Evolutionary conservation across 2,888 invertebrate genomes (phyloP), one percentile per base, ranked within the genome.

Genomic region (Eilema griseolum): DNA sequence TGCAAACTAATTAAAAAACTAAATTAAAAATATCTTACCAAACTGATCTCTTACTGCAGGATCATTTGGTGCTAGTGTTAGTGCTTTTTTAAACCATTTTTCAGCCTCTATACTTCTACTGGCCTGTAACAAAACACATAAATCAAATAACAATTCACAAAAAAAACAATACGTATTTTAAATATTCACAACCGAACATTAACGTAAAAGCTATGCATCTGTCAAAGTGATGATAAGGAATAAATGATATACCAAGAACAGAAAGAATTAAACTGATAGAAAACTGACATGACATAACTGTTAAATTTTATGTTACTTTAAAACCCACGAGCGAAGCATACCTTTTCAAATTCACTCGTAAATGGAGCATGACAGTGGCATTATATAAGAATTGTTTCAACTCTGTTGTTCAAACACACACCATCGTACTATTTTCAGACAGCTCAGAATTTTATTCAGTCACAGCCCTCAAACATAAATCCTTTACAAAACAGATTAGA

Each of bases 1-100:
- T n/a, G n/a, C n/a, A n/a, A n/a, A n/a, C n/a, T n/a, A n/a, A n/a
- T n/a, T n/a, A n/a, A n/a, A n/a, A n/a, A n/a, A n/a, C n/a, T n/a
- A n/a, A n/a, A n/a, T n/a, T 37, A 61, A 63, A 33, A 16, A 81
- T 24, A 41, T 46, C 91, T 90, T 86, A 95, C 99, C 99, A 91
- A 98, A 98, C 93, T 98, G 98, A 93, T 98, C 98, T 91, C 98
- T 97, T 65, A 98, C 98, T 83, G 97, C 96, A 23, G 98, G 97
- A 90, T 98, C 98, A 77, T 97, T 96, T 28, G 98, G 98, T 72
- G 98, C 98, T 83, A 99, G 94, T 79, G 96, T 96, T 81, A 98
- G 96, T 33, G 98, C 99, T 89, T 97, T 97, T 86, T 97, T 96
- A 90, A 98, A 98, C 98, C 98, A 98, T 87, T 97, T 96, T 92